phyloP scores from a whole-genome alignment of 2,888 invertebrate species.

The Pammene aurita region DNA sequence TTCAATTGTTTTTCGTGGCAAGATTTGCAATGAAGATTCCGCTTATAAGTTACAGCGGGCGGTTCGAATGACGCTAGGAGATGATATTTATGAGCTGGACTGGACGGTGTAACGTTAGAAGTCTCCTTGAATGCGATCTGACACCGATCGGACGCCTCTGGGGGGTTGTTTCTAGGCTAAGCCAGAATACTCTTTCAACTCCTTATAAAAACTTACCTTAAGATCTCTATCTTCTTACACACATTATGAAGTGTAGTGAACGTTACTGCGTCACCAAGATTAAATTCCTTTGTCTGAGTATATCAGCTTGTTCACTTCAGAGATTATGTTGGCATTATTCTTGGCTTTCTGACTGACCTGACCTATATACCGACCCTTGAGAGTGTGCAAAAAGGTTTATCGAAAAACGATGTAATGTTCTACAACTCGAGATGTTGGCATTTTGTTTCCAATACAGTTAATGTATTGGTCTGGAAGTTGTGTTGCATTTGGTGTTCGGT shows the following conservation, averaged over 20 bases:
- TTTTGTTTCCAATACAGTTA: conserved; percentile 7
- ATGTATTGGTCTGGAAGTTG: conserved; percentile 1
- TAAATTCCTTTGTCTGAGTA: conserved; percentile 5
- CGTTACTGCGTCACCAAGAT: conserved; percentile 11
- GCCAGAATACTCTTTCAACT: conserved; percentile 11
- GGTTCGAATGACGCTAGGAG: conserved; percentile 3
- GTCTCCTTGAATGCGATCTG: conserved; percentile 27
- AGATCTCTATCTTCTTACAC: neutral
- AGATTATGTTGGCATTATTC: conserved; percentile 30
- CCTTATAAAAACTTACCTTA: neutral
- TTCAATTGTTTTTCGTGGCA: conserved; percentile 7
- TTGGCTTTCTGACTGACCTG: conserved; percentile 21
- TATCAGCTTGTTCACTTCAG: conserved; percentile 1
- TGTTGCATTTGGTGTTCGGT: neutral
- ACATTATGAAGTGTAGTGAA: neutral
- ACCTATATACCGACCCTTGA: conserved; percentile 31
- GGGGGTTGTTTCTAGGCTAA: conserved; percentile 30
- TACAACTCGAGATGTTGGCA: neutral
- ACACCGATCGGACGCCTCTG: conserved; percentile 20
- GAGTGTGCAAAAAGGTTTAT: conserved; percentile 33
- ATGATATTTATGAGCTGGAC: conserved; percentile 20
- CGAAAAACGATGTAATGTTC: conserved; percentile 27
- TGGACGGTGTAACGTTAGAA: conserved; percentile 22
- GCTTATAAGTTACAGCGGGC: neutral
- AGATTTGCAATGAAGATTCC: conserved; percentile 1